Evolutionary conservation across 2,113 vertebrate genomes (phyloP), one percentile per base, ranked within the genome.

Genomic region (Sapayoa aenigma): DNA sequence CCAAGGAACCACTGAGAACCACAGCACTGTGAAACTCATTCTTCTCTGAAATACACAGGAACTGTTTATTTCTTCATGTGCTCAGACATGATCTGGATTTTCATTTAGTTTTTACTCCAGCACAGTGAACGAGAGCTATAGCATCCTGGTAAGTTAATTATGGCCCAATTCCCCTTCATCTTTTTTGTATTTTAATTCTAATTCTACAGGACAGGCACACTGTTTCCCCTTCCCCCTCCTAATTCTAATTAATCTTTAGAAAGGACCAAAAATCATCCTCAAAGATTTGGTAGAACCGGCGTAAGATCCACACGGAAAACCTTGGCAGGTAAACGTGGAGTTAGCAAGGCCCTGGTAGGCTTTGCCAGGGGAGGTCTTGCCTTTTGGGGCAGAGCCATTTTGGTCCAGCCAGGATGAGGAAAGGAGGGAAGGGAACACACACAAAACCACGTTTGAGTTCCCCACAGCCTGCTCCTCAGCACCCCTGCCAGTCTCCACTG

Each of bases 51-150:
- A 93, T 91, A 87, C 91, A 78, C 84, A 96, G 95, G 85, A 89
- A 92, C 90, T 97, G 90, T 95, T 98, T 97, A 95, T 97, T 97
- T 97, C 96, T 97, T 94, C 56, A 42, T 96, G 76, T 92, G 79
- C 81, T 96, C 96, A 84, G 66, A 89, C n/a, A 55, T 44, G 31
- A 90, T 96, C 97, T 98, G 97, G 97, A 97, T 97, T 98, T 97
- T 95, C 93, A 96, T 96, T 98, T 92, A 97, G 85, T 93, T 95
- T 80, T 93, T 88, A 63, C 76, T 91, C 77, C 62, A 87, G 90
- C 76, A 62, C 41, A 96, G n/a, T 93, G 97, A 98, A 97, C 19
- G 46, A 90, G 88, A 97, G 83, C 46, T 25, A n/a, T 20, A 95
- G 76, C 86, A 73, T 92, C 21, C 96, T 96, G 96, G 94, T 92